Conservation (phyloP, 2,888 invertebrate genomes). For the Lysandra bellargus region DNA sequence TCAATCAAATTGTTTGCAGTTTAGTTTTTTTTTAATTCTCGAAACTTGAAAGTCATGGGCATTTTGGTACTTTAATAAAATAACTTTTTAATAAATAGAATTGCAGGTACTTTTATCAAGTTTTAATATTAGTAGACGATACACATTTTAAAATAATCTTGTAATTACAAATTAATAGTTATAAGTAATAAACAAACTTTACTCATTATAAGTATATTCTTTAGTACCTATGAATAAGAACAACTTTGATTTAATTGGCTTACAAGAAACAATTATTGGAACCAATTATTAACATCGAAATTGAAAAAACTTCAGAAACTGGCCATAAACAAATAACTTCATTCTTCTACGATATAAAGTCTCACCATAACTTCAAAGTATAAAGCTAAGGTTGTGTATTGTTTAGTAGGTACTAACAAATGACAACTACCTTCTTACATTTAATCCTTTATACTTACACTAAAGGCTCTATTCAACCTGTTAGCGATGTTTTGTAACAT, state of each 20-base stretch:
- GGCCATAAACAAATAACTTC: too few relatives aligned
- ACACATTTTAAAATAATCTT: too few relatives aligned
- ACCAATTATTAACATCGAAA: too few relatives aligned
- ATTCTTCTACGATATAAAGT: background rate
- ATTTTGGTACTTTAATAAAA: background rate
- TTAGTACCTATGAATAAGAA: too few relatives aligned
- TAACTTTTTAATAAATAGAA: background rate
- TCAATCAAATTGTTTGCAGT: slow-evolving; percentile 21
- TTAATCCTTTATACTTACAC: slow-evolving; percentile 25
- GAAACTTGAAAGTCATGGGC: background rate
- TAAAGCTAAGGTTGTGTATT: background rate
- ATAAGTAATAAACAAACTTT: too few relatives aligned
- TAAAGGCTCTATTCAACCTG: slow-evolving; percentile 15
- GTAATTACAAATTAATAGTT: too few relatives aligned
- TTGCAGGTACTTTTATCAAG: too few relatives aligned
- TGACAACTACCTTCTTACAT: background rate
- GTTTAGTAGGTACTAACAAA: background rate
- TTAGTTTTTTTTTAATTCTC: background rate
- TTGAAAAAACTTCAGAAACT: too few relatives aligned
- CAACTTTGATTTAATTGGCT: too few relatives aligned
- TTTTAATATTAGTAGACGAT: too few relatives aligned
- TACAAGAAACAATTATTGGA: too few relatives aligned
- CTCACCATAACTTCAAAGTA: background rate
- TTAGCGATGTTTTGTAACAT: slow-evolving; percentile 16
- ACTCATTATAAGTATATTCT: too few relatives aligned